phyloP scores from a whole-genome alignment of 2,888 invertebrate genomes.

The Rhamnusium bicolor region DNA sequence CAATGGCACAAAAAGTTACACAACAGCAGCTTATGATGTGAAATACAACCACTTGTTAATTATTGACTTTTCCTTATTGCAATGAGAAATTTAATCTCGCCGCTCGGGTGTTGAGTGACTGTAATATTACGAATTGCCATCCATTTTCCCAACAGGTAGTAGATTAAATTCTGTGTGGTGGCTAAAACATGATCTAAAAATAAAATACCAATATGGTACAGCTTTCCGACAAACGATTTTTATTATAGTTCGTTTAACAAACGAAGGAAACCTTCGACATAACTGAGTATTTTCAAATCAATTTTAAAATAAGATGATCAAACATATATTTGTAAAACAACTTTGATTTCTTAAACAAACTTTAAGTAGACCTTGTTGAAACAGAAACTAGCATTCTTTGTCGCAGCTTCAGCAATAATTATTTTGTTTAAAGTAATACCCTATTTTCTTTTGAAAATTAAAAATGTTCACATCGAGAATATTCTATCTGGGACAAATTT shows the following conservation, averaged over 20 bases:
- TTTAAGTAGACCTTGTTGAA: no score
- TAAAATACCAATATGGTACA: neutral
- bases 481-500: no score
- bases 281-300: neutral
- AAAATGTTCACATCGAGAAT: no score
- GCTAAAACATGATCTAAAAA: neutral
- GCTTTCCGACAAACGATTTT: neutral
- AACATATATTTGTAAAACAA: no score
- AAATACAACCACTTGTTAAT: neutral
- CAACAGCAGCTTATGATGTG: neutral
- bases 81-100: constrained; percentile 12
- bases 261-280: neutral
- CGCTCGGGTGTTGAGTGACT: neutral
- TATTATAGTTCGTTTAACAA: neutral
- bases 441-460: no score
- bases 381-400: no score
- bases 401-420: no score
- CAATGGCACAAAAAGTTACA: no score
- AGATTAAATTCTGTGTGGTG: constrained; percentile 4
- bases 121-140: constrained; percentile 7
- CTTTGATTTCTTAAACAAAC: no score
- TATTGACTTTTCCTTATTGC: constrained; percentile 1
- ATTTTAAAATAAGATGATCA: no score
- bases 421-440: no score
- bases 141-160: constrained; percentile 5